phyloP scores from a whole-genome alignment of 1,140 invertebrate genomes.

The Microplitis mediator region DNA sequence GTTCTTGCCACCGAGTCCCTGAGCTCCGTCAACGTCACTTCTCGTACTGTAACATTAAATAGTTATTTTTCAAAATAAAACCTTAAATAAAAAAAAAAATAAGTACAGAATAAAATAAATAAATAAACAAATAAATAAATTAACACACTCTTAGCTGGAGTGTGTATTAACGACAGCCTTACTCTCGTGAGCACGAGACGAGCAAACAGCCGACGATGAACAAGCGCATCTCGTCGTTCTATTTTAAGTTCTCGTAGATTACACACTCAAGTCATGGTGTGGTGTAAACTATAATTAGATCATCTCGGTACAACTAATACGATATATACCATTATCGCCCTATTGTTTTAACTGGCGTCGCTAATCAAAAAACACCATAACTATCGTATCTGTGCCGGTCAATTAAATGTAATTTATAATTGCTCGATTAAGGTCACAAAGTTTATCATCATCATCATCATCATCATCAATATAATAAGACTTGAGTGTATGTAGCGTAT shows the following conservation, averaged over 20 bases:
- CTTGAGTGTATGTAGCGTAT: too few species aligned
- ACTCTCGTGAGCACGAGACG: not conserved
- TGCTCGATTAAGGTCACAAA: not conserved
- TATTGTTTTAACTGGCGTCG: conserved; percentile 15
- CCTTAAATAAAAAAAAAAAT: conserved; percentile 2
- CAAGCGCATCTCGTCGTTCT: conserved; percentile 25
- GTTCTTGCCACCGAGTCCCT: conserved; percentile 60
- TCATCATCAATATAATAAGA: too few species aligned
- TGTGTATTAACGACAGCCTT: not conserved
- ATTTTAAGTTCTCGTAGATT: conserved; percentile 26
- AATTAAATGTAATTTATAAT: too few species aligned
- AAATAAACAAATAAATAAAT: not conserved
- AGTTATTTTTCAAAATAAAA: not conserved
- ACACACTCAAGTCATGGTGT: conserved; percentile 26
- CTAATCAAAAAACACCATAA: not conserved
- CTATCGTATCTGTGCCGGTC: too few species aligned
- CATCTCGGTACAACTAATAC: not conserved
- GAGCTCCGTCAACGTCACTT: conserved; percentile 61
- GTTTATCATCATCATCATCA: too few species aligned
- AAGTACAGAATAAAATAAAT: conserved; percentile 5
- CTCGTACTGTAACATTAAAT: conserved; percentile 52
- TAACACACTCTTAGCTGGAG: not conserved
- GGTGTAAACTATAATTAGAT: conserved; percentile 26
- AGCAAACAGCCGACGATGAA: not conserved
- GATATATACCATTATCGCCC: not conserved